Evolutionary conservation across 1,140 invertebrate species (phyloP).

Genomic region (Leptonema lineaticorne): DNA sequence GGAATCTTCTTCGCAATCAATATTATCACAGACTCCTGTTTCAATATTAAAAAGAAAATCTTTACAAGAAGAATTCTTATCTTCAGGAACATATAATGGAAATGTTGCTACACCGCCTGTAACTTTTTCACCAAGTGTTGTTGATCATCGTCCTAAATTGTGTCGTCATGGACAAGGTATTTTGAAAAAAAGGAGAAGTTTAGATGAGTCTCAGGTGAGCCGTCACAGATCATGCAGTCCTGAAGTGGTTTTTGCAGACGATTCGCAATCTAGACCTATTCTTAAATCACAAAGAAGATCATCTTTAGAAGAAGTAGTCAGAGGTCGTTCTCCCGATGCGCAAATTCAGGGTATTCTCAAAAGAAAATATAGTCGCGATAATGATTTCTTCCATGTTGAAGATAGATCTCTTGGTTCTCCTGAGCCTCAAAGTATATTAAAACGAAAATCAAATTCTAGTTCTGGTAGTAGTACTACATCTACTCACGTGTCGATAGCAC

Average conservation of each 20-base stretch:
- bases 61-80: slow-evolving; percentile 61
- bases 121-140: slow-evolving; percentile 67
- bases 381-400: slow-evolving; percentile 46
- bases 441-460: slow-evolving; percentile 67
- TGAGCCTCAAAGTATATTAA: slow-evolving; percentile 74
- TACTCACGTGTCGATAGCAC: slow-evolving; percentile 69
- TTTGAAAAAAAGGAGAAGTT: slow-evolving; percentile 75
- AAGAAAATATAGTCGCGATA: slow-evolving; percentile 55
- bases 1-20: slow-evolving; percentile 44
- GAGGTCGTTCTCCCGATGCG: slow-evolving; percentile 59
- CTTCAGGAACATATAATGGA: slow-evolving; percentile 54
- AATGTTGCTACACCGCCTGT: slow-evolving; percentile 64
- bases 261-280: slow-evolving; percentile 64
- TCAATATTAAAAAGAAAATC: slow-evolving; percentile 80
- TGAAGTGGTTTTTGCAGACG: slow-evolving; percentile 62
- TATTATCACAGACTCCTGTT: slow-evolving; percentile 58
- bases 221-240: slow-evolving; percentile 68
- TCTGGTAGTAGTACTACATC: slow-evolving; percentile 58
- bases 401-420: slow-evolving; percentile 59
- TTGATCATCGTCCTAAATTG: slow-evolving; percentile 59
- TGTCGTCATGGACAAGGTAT: slow-evolving; percentile 71
- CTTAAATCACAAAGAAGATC: slow-evolving; percentile 68
- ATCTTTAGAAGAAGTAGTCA: slow-evolving; percentile 67
- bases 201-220: slow-evolving; percentile 74
- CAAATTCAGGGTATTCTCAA: slow-evolving; percentile 57